Conservation (phyloP, 2,888 invertebrate species). For the Netelia melanura region DNA sequence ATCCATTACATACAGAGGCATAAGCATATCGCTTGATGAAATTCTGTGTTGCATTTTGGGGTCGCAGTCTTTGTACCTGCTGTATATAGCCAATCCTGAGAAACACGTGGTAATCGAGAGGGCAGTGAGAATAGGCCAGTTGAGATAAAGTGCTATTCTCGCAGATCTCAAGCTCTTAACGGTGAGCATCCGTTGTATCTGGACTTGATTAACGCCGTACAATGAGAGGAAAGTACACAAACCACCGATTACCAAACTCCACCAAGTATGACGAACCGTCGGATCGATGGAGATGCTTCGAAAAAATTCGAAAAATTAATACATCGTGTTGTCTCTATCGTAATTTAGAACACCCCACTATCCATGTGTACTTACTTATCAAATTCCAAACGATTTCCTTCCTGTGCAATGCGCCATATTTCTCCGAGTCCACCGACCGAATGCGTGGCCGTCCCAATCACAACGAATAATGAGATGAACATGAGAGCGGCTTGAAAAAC, state of each 20-base stretch:
- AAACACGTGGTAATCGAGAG: constrained; percentile 90
- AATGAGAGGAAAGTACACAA: constrained; percentile 92
- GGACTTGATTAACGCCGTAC: constrained; percentile 95
- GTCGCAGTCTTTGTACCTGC: constrained; percentile 93
- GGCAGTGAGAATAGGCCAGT: constrained; percentile 91
- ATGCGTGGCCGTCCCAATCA: constrained; percentile 90
- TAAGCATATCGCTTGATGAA: constrained; percentile 90
- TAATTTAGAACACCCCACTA: no score
- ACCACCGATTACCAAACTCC: constrained; percentile 93
- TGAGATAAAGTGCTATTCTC: constrained; percentile 91
- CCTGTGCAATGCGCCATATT: constrained; percentile 90
- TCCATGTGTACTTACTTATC: constrained; percentile 86
- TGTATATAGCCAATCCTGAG: constrained; percentile 93
- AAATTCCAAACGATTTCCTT: constrained; percentile 90
- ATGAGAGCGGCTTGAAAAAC: constrained; percentile 94
- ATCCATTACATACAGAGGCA: constrained; percentile 92
- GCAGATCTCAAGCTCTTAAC: constrained; percentile 90
- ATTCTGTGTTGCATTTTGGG: constrained; percentile 89
- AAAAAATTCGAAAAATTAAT: neutral
- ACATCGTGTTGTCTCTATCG: neutral
- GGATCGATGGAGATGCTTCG: constrained; percentile 91
- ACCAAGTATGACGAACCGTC: constrained; percentile 93
- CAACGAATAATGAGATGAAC: constrained; percentile 93
- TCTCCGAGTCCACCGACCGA: constrained; percentile 89
- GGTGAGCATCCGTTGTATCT: constrained; percentile 91